Evolutionary conservation across 1,140 invertebrate genomes (phyloP), one percentile per base, ranked within the genome.

Genomic region (Pseudachorutes palmiensis): DNA sequence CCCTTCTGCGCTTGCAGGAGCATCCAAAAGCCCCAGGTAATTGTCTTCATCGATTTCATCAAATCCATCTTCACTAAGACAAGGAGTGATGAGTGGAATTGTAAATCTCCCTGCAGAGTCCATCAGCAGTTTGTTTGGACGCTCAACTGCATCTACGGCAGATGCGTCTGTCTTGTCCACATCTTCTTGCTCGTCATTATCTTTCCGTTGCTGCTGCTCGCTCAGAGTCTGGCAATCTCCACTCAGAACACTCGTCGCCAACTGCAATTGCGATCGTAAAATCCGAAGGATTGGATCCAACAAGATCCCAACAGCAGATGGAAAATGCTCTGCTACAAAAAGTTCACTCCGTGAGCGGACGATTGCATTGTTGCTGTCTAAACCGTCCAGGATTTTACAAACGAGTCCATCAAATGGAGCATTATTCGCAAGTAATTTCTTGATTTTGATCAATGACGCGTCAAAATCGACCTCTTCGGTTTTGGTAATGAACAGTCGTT

Each of bases 201-300:
- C 28, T 31, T 12, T 61, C 59, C 5, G 9, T 58, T 58, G 55
- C 28, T 33, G 14, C 59, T 63, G 33, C 32, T 63, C 22, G 16
- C 32, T 30, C n/a, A 24, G 3, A 12, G 12, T 33, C 12, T 24
- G 24, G 14, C 32, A 45, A 5, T 63, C 24, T 26, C 33, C 24
- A 55, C 51, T 55, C 3, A 55, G 51, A 12, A 61, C 59, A 26
- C 33, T 61, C 29, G 12, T 3, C 3, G 9, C 24, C 24, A 61
- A 61, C 19, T 28, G 3, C 3, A 63, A 29, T 32, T 41, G 26
- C 45, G 91, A 86, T 1, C 95, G 79, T 1, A 96, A 77, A 76
- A 92, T 88, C 45, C 84, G 81, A 45, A 94, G 80, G 5, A 93
- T 78, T 0, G 92, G 89, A 73, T 90, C 89, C 3, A 95, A 81